Conservation (phyloP, 2,888 invertebrate species). For the Aspidapion aeneum region DNA sequence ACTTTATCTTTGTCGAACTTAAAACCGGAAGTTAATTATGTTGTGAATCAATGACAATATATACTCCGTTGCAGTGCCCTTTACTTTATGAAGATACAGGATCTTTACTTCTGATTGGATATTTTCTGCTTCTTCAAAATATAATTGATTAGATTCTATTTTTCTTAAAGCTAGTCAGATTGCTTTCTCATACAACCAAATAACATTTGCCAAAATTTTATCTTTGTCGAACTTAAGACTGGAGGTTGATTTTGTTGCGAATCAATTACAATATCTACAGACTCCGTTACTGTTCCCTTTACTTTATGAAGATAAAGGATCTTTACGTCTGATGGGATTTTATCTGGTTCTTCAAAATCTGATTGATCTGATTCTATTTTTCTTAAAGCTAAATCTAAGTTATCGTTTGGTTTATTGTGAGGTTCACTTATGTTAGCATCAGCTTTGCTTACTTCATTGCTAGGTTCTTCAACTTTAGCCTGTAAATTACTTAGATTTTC, state of each 20-base stretch:
- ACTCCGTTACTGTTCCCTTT: slow-evolving; percentile 20
- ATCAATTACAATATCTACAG: slow-evolving; percentile 13
- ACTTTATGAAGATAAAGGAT: slow-evolving; percentile 21
- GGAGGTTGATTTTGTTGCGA: slow-evolving; percentile 3
- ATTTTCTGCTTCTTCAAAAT: slow-evolving; percentile 1
- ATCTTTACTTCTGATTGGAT: slow-evolving; percentile 18
- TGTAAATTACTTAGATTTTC: neutral
- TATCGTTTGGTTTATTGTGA: neutral
- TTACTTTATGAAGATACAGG: slow-evolving; percentile 20
- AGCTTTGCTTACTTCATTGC: neutral
- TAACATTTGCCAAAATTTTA: slow-evolving; percentile 11
- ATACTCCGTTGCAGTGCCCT: slow-evolving; percentile 21
- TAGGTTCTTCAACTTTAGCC: too few species aligned
- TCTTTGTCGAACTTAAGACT: neutral
- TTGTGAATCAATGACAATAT: too few species aligned
- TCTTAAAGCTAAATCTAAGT: too few species aligned
- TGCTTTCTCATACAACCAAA: slow-evolving; percentile 13
- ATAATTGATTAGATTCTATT: too few species aligned
- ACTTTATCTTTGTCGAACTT: neutral
- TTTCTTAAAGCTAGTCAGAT: neutral
- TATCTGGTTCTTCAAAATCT: slow-evolving; percentile 4
- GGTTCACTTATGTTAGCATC: neutral
- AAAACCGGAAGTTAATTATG: slow-evolving; percentile 2
- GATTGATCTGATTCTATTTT: too few species aligned
- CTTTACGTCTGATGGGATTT: slow-evolving; percentile 15